Base-by-base conservation (phyloP, 2,797 vertebrate genomes). In the Acropternis orthonyx region DNA sequence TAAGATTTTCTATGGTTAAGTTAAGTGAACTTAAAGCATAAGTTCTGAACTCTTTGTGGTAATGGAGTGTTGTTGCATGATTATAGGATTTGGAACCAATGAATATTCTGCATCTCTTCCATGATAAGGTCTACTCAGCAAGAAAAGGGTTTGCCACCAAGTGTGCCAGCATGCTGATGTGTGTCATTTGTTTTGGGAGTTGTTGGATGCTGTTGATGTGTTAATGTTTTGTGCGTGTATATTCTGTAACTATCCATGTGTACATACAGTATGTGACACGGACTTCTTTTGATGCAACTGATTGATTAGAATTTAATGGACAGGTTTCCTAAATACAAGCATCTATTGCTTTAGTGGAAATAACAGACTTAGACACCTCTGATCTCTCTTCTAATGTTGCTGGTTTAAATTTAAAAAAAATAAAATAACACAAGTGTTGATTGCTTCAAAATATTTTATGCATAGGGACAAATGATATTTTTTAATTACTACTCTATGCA, bases 81-180 rank as follows among this genome's bases (percentile, higher is more conserved):
- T 98, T 98, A 13, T 98, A 98, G 98, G 98, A 95, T 79, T 83
- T 97, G 97, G 97, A 97, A 52, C 85, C 97, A 91, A 23, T 76
- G 97, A 96, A 93, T 95, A 56, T 85, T 58, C 97, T 95, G 89
- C 97, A 61, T 63, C 96, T 97, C 81, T 96, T 94, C 97, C 97
- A 36, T 93, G 96, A 94, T 83, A 97, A 91, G 95, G 95, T 95
- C 96, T 63, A n/a, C 95, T 43, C 90, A 0, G n/a, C 97, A 91
- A 93, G 97, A 94, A 94, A 97, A 97, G 96, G 97, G 97, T 98
- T 98, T 98, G 98, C 97, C 84, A 34, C 95, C 41, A 62, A 85
- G 67, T 83, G 69, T 97, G 89, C 85, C 80, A 95, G 98, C 98
- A 98, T 98, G 98, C 92, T 80, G 28, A 74, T 94, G 36, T 96